These are phyloP conservation scores for Scopus umbretta DNA, from an alignment of 2,113 vertebrate genomes.

Conservation along the genomic window DNA sequence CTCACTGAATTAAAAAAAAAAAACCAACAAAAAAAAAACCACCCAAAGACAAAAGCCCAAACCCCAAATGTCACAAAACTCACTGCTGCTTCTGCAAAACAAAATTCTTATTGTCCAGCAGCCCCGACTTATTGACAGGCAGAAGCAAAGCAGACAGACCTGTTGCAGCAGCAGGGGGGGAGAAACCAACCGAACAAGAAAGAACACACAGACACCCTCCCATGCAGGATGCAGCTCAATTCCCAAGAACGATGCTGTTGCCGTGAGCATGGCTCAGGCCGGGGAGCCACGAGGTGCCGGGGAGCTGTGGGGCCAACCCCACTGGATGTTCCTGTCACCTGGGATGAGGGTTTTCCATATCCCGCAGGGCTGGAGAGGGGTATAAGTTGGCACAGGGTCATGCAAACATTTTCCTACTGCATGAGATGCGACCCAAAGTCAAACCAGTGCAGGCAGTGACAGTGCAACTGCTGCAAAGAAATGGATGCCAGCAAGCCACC, in stretches of 20 bases:
- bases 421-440: not conserved
- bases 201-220: not conserved
- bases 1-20: not conserved
- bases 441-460: not conserved
- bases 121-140: conserved; percentile 10
- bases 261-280: not conserved
- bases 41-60: not conserved
- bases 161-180: not conserved
- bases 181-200: not conserved
- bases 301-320: accelerated
- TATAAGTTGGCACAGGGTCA: accelerated
- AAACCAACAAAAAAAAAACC: not conserved
- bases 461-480: not conserved
- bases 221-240: not conserved
- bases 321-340: not conserved
- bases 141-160: conserved; percentile 42
- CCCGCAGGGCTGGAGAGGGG: accelerated
- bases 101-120: conserved; percentile 13
- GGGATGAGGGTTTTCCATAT: not conserved
- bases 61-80: conserved; percentile 17
- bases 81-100: not conserved
- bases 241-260: not conserved
- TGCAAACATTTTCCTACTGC: not conserved
- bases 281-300: accelerated
- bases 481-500: not conserved